Evolutionary conservation across 2,113 vertebrate genomes (phyloP), one percentile per base, ranked within the genome.

Genomic region (Anarhynchus alexandrinus): DNA sequence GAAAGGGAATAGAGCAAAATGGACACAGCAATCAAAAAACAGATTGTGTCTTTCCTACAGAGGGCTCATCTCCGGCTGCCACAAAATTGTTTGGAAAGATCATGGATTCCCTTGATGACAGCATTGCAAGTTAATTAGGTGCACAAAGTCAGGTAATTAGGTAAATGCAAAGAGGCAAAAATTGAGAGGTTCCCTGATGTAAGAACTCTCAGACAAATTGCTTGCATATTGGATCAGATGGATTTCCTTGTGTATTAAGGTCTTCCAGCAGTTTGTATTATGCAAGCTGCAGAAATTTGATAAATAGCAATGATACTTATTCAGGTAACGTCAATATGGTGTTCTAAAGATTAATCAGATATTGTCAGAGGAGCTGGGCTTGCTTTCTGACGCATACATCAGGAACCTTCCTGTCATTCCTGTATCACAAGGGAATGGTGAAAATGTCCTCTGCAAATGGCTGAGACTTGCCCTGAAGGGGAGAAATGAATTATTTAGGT

Each of bases 41-140:
- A 95, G 82, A 78, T 67, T 81, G 51, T 12, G 6, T 74, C 71
- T 90, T 88, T 93, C 64, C 79, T 94, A 51, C 18, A 62, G 85
- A 93, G 80, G 51, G 38, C 27, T 96, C n/a, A 59, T 81, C 79
- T 92, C 52, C 0, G 0, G 58, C 86, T 95, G 82, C 69, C 61
- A 83, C 42, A 55, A 47, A 90, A 93, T 71, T 94, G 59, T 94
- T 93, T 93, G 80, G 82, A 92, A 96, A 96, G 94, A 94, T 71
- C 38, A 78, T 36, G 43, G 80, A 88, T 84, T 96, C 95, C 92
- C 90, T 64, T 65, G 90, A 59, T 79, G 77, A 74, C 51, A 92
- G 57, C 67, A 59, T 16, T 95, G 88, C 42, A 57, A 92, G 69
- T 92, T 96, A 96, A 93, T 93, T 92, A 95, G 69, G 88, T 82